phyloP scores from a whole-genome alignment of 2,113 vertebrate species.

The Naja naja region DNA sequence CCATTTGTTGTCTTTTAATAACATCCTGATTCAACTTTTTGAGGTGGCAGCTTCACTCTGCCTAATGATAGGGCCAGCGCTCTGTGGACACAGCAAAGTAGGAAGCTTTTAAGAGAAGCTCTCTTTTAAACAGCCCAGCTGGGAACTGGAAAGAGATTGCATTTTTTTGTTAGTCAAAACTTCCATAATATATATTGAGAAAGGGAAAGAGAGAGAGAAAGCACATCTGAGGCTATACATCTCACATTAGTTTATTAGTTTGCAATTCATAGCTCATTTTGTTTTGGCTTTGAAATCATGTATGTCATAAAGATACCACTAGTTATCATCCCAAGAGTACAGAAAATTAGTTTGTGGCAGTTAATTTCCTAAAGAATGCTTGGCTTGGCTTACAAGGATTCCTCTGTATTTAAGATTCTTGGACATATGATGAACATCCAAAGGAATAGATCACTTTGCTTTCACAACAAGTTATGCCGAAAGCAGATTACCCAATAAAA shows the following conservation, averaged over 20 bases:
- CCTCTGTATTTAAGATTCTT: slow-evolving; percentile 60
- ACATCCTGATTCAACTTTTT: background rate
- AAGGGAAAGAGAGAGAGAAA: background rate
- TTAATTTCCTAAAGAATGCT: slow-evolving; percentile 60
- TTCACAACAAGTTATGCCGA: slow-evolving; percentile 28
- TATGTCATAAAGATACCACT: slow-evolving; percentile 27
- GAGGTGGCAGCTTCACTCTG: background rate
- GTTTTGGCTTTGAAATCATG: background rate
- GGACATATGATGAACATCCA: slow-evolving; percentile 60
- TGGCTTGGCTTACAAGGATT: slow-evolving; percentile 67
- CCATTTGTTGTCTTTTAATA: background rate
- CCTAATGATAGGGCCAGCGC: background rate
- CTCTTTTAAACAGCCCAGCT: background rate
- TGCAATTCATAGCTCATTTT: background rate
- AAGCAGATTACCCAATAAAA: background rate
- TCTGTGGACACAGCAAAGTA: background rate
- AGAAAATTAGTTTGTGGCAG: slow-evolving; percentile 57
- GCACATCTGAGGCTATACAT: background rate
- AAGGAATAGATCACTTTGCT: slow-evolving; percentile 47
- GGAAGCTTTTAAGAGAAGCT: background rate
- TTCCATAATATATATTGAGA: background rate
- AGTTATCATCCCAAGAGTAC: slow-evolving; percentile 43
- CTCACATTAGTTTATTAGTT: background rate
- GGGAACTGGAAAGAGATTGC: background rate
- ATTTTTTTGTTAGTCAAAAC: background rate